A percentile compares a stretch with the other conserved stretches of the same genome.
Conservation (phyloP, 2,797 vertebrate genomes). For the Selene dorsalis region DNA sequence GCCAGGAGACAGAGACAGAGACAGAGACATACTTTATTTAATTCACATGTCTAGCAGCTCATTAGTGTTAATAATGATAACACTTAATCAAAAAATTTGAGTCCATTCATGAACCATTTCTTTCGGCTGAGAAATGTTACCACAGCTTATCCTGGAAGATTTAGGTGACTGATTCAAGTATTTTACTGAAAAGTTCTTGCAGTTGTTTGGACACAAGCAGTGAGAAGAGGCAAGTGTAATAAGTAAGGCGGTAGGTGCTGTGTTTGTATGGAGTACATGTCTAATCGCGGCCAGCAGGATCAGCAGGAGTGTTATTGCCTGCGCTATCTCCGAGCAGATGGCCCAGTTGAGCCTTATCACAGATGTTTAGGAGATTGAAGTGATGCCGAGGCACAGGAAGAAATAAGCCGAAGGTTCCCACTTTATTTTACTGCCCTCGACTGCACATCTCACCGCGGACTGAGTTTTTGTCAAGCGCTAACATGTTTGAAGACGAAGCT, state of each 20-base stretch:
- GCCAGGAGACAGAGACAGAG: background rate
- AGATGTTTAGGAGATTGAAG: conserved; percentile 75
- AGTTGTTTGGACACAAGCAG: conserved; percentile 16
- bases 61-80: too few relatives aligned
- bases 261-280: conserved; percentile 39
- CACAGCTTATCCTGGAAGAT: conserved; percentile 19
- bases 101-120: too few relatives aligned
- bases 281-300: conserved; percentile 56
- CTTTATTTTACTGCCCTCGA: conserved; percentile 61
- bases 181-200: conserved; percentile 4
- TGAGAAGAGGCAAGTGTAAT: conserved; percentile 3
- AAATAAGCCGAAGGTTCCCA: conserved; percentile 44
- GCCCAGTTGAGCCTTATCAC: conserved; percentile 70
- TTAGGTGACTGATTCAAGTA: conserved; percentile 22
- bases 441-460: conserved; percentile 35
- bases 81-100: too few relatives aligned
- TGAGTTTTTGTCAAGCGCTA: conserved; percentile 38
- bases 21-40: too few relatives aligned
- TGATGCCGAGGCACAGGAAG: conserved; percentile 57
- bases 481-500: conserved; percentile 25
- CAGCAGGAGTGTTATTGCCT: conserved; percentile 63
- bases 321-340: conserved; percentile 71
- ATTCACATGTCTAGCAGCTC: too few relatives aligned
- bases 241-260: background rate
- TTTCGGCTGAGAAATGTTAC: too few relatives aligned